Base-by-base conservation (phyloP, 2,113 vertebrate genomes). In the Poicephalus gulielmi region DNA sequence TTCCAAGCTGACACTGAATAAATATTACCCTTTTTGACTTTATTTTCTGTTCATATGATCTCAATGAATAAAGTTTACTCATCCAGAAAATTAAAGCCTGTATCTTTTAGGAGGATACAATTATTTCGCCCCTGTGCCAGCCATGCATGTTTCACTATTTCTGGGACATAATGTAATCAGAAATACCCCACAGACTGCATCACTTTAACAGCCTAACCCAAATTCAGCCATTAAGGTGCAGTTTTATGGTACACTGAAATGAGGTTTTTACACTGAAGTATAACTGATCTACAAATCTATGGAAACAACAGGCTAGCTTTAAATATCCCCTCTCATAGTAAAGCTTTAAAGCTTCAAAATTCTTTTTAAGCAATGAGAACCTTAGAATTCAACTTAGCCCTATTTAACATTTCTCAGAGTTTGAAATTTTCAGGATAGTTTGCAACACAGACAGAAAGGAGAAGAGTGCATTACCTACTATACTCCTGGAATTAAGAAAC, bases 401-500 rank as follows among this genome's bases (percentile, higher is more conserved):
- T 75, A 62, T 78, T 86, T 49, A 91, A 43, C 20, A 81, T 73
- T 83, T 88, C 64, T 86, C 59, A 86, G 68, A 82, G 30, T 24
- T 2, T 53, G 47, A 85, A 7, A 46, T 18, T 88, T 82, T 79
- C 68, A 83, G 22, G 22, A 11, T 10, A 82, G 22, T 63, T 63
- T 84, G 23, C 70, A 86, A 96, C 17, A 77, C 0, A 1, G n/a
- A 88, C n/a, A 77, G 77, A 96, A 52, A 23, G n/a, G 30, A 87
- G 59, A 59, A 94, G 91, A 79, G 27, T 43, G 6, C 73, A 93
- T 97, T 97, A 99, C 99, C 99, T 96, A 98, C 98, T 85, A 99
- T 99, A 92, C 99, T 99, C 94, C 99, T 98, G 94, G 98, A 86
- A 60, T 67, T 96, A 95, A 98, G 82, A 95, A 99, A 99, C 92